Evolutionary conservation across 2,888 invertebrate genomes (phyloP).

Genomic region (Drosophila pseudotalamancana): DNA sequence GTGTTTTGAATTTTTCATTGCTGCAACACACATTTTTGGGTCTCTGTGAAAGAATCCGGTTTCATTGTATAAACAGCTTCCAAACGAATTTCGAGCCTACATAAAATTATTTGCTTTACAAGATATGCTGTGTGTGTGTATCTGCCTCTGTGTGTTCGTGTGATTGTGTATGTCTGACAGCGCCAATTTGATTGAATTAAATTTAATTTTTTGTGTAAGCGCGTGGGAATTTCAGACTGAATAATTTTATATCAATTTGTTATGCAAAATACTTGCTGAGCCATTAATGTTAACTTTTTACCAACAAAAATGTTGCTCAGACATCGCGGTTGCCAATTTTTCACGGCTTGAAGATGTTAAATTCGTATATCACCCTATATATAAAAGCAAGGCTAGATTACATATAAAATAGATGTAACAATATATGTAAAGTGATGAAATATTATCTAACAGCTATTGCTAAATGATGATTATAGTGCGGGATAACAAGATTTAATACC

Average conservation of each 20-base stretch:
- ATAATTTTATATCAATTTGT: slow-evolving; percentile 47
- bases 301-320: slow-evolving; percentile 33
- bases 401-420: too few species aligned
- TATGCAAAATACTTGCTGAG: slow-evolving; percentile 43
- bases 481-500: too few species aligned
- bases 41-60: slow-evolving; percentile 28
- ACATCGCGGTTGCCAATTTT: background rate
- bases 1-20: slow-evolving; percentile 5
- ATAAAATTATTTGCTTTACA: slow-evolving; percentile 26
- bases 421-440: too few species aligned
- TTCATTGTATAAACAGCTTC: slow-evolving; percentile 54
- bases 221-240: slow-evolving; percentile 25
- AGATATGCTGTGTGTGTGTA: background rate
- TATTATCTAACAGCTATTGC: too few species aligned
- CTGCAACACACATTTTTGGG: slow-evolving; percentile 1
- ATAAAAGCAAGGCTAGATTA: too few species aligned
- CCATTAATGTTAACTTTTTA: slow-evolving; percentile 40
- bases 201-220: slow-evolving; percentile 35
- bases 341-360: background rate
- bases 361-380: background rate
- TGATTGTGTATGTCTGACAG: background rate
- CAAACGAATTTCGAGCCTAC: slow-evolving; percentile 14
- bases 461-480: too few species aligned
- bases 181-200: slow-evolving; percentile 50
- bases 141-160: background rate